These are phyloP conservation scores for Parasteatoda lunata DNA, from an alignment of 2,888 invertebrate genomes.

Conservation along the genomic window DNA sequence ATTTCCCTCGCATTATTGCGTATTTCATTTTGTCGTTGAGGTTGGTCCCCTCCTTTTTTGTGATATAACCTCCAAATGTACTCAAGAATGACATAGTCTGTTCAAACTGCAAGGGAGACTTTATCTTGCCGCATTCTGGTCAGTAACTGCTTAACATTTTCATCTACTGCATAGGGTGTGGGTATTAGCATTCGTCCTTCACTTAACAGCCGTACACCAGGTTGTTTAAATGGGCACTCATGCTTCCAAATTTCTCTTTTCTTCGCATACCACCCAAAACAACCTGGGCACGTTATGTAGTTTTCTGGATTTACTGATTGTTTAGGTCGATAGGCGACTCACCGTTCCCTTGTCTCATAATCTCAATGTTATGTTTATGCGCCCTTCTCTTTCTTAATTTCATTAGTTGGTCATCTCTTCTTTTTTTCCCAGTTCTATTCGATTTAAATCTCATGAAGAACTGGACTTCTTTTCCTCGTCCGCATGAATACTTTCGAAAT, in stretches of 20 bases:
- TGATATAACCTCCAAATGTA: neutral
- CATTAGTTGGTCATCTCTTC: neutral
- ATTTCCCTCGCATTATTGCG: neutral
- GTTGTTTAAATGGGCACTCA: neutral
- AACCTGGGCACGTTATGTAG: neutral
- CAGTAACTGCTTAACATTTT: neutral
- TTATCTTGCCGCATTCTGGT: neutral
- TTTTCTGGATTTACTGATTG: neutral
- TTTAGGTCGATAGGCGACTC: neutral
- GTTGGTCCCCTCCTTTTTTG: neutral
- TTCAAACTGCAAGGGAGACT: neutral
- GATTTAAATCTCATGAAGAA: neutral
- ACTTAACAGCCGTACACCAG: neutral
- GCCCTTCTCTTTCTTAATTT: neutral
- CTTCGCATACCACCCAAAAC: neutral
- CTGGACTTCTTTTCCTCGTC: neutral
- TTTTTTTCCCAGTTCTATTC: neutral
- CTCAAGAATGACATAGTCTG: neutral
- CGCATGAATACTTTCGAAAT: neutral
- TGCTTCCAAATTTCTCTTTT: constrained; percentile 6
- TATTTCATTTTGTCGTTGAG: neutral
- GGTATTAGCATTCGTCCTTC: no score
- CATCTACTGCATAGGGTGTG: neutral
- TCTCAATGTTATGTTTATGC: neutral
- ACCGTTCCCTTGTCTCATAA: neutral